Conservation (phyloP, 2,888 invertebrate genomes). For the Rhagophthalmus giganteus region DNA sequence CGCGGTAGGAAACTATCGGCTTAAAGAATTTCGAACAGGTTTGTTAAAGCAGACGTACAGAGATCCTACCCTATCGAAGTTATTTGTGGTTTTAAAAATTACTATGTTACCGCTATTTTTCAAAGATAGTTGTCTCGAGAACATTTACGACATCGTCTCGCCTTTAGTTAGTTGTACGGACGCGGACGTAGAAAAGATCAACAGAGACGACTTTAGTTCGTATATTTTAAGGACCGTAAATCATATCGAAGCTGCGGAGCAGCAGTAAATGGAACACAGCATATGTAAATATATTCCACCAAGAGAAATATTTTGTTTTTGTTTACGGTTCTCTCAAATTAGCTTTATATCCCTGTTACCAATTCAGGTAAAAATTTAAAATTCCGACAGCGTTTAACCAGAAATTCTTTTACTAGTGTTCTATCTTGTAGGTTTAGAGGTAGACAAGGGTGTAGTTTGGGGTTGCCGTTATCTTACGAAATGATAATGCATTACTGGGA, state of each 20-base stretch:
- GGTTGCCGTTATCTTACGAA: conserved; percentile 32
- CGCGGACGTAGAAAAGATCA: conserved; percentile 2
- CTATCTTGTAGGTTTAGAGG: no score
- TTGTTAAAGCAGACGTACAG: no score
- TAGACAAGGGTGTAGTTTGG: no score
- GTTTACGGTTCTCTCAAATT: no score
- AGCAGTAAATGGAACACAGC: not conserved
- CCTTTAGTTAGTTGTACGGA: not conserved
- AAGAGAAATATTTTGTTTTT: no score
- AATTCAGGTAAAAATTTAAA: no score
- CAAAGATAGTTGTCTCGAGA: conserved; percentile 6
- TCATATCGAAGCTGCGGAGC: not conserved
- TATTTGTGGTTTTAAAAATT: conserved; percentile 10
- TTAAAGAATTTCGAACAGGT: conserved; percentile 6
- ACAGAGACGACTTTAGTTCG: not conserved
- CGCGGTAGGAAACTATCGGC: conserved; percentile 10
- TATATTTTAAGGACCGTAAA: not conserved
- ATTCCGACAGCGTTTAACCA: no score
- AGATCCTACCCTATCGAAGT: not conserved
- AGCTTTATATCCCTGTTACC: no score
- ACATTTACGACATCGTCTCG: conserved; percentile 9
- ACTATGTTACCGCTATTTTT: conserved; percentile 6
- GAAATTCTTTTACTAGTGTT: no score
- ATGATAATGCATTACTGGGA: conserved; percentile 37
- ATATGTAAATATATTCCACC: not conserved